Evolutionary conservation across 1,140 invertebrate genomes (phyloP), one percentile per base, ranked within the genome.

Genomic region (Dryas iulia): DNA sequence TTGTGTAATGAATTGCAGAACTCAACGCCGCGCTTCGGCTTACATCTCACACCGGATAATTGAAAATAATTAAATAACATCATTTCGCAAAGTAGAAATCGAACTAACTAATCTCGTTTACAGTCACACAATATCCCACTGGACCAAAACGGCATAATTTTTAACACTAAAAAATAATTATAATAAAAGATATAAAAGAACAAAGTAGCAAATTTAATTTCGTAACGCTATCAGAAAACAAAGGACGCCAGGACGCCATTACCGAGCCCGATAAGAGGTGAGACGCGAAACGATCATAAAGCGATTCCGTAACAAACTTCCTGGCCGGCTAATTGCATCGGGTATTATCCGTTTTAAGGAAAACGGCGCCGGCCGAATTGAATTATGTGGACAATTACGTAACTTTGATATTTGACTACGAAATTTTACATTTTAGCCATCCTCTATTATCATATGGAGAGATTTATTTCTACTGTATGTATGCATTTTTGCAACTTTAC

Each of bases 331-430:
- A 35, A 60, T 60, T 60, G 33, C 35, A 47, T 60, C 21, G 35
- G 23, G 59, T 39, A 39, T 60, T 60, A 60, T 60, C 59, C 35
- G 33, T 60, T 47, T 25, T 47, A 60, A 14, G 35, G 21, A 11
- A 30, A 58, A 58, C 28, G 26, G 56, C 18, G 30, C 30, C 23
- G 25, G 25, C 26, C 12, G 30, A 60, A 60, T 60, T 47, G 35
- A 39, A 47, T 60, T 60, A 18, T 47, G 35, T 25, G 33, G 35
- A 25, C n/a, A 47, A 28, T 60, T 25, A 60, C 31, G 59, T 47
- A 24, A 60, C 39, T 21, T 18, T 18, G n/a, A n/a, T 18, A 47
- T 26, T 60, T 60, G 23, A 23, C 18, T n/a, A 39, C n/a, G 4
- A n/a, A 18, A 3, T 39, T 39, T 39, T 14, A 7, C 0, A 7